Evolutionary conservation across 2,797 vertebrate genomes (phyloP).

Genomic region (Tapirus indicus): DNA sequence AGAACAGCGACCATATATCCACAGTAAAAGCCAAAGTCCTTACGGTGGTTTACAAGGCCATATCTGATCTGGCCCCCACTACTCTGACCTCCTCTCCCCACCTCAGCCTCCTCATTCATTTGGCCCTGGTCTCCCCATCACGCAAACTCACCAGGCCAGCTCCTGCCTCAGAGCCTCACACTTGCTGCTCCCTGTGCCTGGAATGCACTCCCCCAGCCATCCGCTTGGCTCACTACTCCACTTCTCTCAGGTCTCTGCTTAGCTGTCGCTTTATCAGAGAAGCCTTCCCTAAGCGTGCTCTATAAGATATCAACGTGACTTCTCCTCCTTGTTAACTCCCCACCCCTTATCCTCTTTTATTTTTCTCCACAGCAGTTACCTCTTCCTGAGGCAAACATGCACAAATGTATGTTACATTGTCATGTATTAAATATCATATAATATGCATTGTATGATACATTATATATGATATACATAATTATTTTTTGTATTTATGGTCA

Average conservation of each 20-base stretch:
- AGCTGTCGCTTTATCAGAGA: background rate
- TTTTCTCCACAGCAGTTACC: background rate
- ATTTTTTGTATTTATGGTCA: background rate
- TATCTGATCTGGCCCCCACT: rapidly evolving
- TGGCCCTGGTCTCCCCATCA: too few relatives aligned
- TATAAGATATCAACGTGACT: background rate
- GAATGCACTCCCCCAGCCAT: background rate
- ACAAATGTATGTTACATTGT: background rate
- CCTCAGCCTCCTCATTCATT: background rate
- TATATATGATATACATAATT: background rate
- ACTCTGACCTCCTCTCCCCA: background rate
- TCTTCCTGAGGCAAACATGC: background rate
- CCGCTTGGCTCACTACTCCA: background rate
- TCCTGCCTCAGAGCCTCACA: background rate
- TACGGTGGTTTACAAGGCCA: rapidly evolving
- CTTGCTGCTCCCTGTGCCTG: rapidly evolving
- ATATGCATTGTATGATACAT: background rate
- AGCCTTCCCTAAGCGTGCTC: background rate
- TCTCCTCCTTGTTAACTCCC: background rate
- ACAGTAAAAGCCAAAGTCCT: background rate
- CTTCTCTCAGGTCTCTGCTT: background rate
- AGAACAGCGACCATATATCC: background rate
- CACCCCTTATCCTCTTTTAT: background rate
- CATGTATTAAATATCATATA: background rate
- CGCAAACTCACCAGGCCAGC: rapidly evolving